Evolutionary conservation across 2,888 invertebrate genomes (phyloP).

Genomic region (Gastracanthus pulcherrimus): DNA sequence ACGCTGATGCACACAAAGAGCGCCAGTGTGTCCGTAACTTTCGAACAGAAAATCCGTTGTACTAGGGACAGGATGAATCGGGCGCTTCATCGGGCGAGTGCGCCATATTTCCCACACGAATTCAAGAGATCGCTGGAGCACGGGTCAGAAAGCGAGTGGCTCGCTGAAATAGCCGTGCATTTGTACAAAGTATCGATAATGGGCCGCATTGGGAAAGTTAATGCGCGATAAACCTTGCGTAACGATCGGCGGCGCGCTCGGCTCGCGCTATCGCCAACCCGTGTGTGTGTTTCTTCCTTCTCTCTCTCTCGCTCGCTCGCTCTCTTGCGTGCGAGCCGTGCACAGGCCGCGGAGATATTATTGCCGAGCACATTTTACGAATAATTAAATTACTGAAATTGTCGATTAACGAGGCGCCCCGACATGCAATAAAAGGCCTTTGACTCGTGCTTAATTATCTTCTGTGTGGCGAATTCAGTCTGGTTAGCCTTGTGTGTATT

Average conservation of each 20-base stretch:
- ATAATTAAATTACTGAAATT: conserved; percentile 52
- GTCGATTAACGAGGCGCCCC: conserved; percentile 47
- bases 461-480: background rate
- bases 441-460: conserved; percentile 35
- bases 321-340: background rate
- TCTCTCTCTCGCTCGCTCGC: conserved; percentile 6
- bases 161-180: conserved; percentile 63
- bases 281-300: background rate
- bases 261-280: conserved; percentile 30
- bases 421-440: conserved; percentile 41
- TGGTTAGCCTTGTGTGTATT: background rate
- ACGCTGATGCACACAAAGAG: conserved; percentile 34
- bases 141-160: conserved; percentile 23
- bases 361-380: conserved; percentile 41
- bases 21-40: conserved; percentile 67
- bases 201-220: conserved; percentile 59
- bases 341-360: too few species aligned
- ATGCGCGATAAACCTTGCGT: conserved; percentile 59
- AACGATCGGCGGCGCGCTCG: conserved; percentile 29
- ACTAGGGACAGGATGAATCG: conserved; percentile 63
- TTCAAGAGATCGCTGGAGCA: conserved; percentile 3
- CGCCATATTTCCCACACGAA: conserved; percentile 52
- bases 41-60: conserved; percentile 74
- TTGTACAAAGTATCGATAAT: conserved; percentile 70
- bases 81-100: conserved; percentile 67